These are phyloP conservation scores for Chymomyza amoena DNA, from an alignment of 2,888 invertebrate species.

Conservation along the genomic window DNA sequence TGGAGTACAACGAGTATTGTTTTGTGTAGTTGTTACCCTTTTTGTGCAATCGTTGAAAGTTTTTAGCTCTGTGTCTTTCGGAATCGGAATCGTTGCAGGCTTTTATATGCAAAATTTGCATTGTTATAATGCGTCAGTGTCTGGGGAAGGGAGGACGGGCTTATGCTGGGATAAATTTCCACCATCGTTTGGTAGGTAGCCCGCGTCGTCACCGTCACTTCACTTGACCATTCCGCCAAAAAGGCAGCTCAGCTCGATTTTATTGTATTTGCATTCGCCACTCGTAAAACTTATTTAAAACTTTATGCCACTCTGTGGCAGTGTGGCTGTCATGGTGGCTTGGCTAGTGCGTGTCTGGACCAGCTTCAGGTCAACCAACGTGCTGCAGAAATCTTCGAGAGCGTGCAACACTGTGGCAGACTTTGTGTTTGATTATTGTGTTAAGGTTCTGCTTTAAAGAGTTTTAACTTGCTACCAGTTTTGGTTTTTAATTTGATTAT, in stretches of 20 bases:
- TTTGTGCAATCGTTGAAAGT: constrained; percentile 5
- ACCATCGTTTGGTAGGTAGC: not conserved
- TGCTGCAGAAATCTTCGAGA: not conserved
- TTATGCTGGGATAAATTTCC: not conserved
- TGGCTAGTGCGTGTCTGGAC: not conserved
- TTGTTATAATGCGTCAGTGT: constrained; percentile 55
- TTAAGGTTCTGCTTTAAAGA: not conserved
- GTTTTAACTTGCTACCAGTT: not conserved
- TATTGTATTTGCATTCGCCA: constrained; percentile 71
- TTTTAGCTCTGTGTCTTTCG: constrained; percentile 5
- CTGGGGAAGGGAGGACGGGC: no score
- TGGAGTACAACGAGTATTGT: not conserved
- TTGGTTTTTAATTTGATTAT: not conserved
- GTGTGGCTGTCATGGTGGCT: constrained; percentile 32
- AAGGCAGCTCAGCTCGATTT: constrained; percentile 46
- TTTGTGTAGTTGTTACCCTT: constrained; percentile 20
- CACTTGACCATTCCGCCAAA: not conserved
- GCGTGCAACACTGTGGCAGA: constrained; percentile 2
- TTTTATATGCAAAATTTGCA: constrained; percentile 54
- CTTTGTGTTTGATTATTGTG: not conserved
- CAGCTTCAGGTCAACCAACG: not conserved
- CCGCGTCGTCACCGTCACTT: constrained; percentile 1
- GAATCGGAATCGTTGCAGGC: constrained; percentile 1
- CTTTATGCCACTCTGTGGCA: constrained; percentile 64
- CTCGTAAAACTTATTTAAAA: constrained; percentile 74